Percentiles rank a stretch among this genome's conserved stretches.
Evolutionary conservation across 2,797 vertebrate genomes (phyloP).

Genomic region (Brotula barbata): DNA sequence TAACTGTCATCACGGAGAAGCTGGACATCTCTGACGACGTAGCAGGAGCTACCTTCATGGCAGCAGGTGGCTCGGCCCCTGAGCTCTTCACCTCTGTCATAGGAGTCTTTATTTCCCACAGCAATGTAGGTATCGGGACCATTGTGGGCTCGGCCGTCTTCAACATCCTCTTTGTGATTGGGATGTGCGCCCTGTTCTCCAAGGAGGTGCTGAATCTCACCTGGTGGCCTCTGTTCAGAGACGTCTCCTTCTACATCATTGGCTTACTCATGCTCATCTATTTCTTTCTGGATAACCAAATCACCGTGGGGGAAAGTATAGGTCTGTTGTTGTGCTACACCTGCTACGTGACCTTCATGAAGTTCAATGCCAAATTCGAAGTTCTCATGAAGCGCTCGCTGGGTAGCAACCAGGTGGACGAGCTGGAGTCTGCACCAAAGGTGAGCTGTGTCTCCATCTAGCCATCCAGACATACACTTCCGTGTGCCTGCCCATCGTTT

Average conservation of each 20-base stretch:
- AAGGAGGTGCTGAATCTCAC: conserved; percentile 94
- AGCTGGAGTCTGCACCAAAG: conserved; percentile 85
- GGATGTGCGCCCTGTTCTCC: conserved; percentile 97
- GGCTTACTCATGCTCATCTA: conserved; percentile 93
- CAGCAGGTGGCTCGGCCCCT: conserved; percentile 94
- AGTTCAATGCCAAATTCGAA: conserved; percentile 90
- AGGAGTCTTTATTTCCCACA: conserved; percentile 94
- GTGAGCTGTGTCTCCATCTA: conserved; percentile 72
- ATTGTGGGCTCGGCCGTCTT: too few relatives aligned
- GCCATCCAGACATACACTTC: background rate
- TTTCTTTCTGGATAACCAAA: conserved; percentile 96
- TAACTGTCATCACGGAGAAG: conserved; percentile 96
- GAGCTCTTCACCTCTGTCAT: conserved; percentile 98
- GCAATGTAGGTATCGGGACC: conserved; percentile 96
- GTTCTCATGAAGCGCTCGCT: conserved; percentile 81
- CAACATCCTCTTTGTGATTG: conserved; percentile 98
- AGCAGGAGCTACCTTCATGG: conserved; percentile 97
- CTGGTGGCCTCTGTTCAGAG: conserved; percentile 98
- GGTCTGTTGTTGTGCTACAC: conserved; percentile 85
- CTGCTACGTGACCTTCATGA: conserved; percentile 95
- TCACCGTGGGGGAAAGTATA: conserved; percentile 86
- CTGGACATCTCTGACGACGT: conserved; percentile 94
- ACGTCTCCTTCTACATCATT: conserved; percentile 94
- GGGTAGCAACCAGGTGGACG: conserved; percentile 88
- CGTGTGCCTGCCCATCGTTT: too few relatives aligned